Evolutionary conservation across 2,113 vertebrate species (phyloP).

Genomic region (Tautogolabrus adspersus): DNA sequence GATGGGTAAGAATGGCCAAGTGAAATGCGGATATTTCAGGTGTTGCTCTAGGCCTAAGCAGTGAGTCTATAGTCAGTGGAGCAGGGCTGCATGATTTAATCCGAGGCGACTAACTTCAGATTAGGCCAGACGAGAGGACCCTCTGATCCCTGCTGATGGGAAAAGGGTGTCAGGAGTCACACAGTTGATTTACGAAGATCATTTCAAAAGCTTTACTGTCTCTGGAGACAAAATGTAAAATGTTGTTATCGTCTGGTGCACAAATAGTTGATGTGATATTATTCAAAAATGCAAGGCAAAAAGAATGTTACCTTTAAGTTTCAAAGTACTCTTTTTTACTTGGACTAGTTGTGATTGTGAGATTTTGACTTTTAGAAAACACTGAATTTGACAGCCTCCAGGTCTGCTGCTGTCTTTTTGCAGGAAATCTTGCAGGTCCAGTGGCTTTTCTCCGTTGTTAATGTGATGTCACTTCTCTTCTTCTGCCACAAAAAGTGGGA

Average conservation of each 20-base stretch:
- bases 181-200: constrained; percentile 8
- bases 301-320: too few relatives aligned
- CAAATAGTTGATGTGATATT: neutral
- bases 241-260: neutral
- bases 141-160: constrained; percentile 32
- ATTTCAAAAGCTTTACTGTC: neutral
- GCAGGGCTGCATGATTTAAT: constrained; percentile 25
- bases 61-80: neutral
- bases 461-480: constrained; percentile 36
- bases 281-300: neutral
- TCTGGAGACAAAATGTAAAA: neutral
- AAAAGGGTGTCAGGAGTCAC: constrained; percentile 18
- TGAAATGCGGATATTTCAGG: neutral
- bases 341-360: neutral
- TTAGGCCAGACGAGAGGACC: constrained; percentile 23
- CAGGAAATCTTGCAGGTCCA: constrained; percentile 17
- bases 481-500: constrained; percentile 6
- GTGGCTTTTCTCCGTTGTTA: neutral
- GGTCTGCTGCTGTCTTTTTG: neutral
- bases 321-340: neutral
- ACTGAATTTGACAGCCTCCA: neutral
- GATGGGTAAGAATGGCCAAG: neutral
- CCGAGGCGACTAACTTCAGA: constrained; percentile 14
- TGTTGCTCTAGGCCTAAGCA: neutral
- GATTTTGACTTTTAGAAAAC: neutral